A percentile compares a stretch with the other conserved stretches of the same genome.
These are phyloP conservation scores for Festucalex cinctus DNA, from an alignment of 2,113 vertebrate genomes.

Conservation along the genomic window DNA sequence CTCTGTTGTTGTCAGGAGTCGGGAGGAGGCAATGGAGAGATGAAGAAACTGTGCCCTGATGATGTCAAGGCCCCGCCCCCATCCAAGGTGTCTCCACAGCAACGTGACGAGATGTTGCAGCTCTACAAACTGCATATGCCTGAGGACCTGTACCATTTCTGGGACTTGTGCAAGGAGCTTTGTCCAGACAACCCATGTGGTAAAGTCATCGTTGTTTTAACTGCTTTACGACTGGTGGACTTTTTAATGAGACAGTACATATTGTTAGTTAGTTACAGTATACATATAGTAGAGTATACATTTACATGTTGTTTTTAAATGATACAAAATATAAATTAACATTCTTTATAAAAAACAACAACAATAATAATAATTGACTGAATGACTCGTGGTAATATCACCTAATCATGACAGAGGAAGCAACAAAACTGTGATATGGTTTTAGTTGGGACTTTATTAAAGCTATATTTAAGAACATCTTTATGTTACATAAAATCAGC, in stretches of 20 bases:
- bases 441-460: too few species aligned
- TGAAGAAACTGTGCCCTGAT: conserved; percentile 73
- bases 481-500: neutral
- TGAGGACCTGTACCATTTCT: conserved; percentile 91
- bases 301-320: too few species aligned
- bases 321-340: too few species aligned
- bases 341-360: too few species aligned
- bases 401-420: too few species aligned
- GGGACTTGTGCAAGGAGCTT: conserved; percentile 87
- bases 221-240: neutral
- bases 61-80: neutral
- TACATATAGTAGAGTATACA: too few species aligned
- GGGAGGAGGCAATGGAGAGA: conserved; percentile 32
- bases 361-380: neutral
- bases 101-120: conserved; percentile 75
- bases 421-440: too few species aligned
- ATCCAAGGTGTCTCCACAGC: conserved; percentile 46
- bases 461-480: too few species aligned
- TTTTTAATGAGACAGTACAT: too few species aligned
- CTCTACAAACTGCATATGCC: conserved; percentile 84
- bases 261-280: too few species aligned
- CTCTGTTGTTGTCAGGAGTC: conserved; percentile 37
- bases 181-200: conserved; percentile 81
- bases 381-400: neutral
- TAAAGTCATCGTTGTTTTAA: conserved; percentile 41